phyloP scores from a whole-genome alignment of 2,113 vertebrate species.

The Prunella himalayana region DNA sequence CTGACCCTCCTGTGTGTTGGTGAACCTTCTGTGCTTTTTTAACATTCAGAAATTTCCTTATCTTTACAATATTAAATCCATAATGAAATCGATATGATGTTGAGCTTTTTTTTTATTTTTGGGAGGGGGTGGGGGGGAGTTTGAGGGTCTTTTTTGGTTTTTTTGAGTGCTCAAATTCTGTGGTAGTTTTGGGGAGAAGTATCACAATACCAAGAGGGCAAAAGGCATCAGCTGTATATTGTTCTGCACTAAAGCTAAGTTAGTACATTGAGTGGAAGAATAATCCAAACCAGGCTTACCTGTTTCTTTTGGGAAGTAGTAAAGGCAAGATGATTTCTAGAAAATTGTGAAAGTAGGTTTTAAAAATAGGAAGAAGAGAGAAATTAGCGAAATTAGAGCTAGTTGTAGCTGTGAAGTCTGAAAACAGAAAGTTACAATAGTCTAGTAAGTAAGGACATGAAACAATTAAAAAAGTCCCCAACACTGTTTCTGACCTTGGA shows the following conservation, averaged over 20 bases:
- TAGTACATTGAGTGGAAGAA: not conserved
- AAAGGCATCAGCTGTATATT: not conserved
- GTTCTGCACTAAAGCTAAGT: not conserved
- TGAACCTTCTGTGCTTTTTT: not conserved
- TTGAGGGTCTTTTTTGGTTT: rapidly evolving
- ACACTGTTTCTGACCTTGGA: not conserved
- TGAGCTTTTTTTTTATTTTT: not conserved
- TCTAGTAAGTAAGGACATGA: not conserved
- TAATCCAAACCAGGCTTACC: not conserved
- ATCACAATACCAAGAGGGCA: rapidly evolving
- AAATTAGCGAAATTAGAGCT: not conserved
- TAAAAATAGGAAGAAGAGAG: not conserved
- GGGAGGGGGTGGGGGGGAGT: rapidly evolving
- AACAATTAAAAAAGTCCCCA: not conserved
- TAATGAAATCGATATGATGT: not conserved
- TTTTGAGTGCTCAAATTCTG: not conserved
- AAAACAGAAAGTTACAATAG: not conserved
- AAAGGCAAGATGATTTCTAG: not conserved
- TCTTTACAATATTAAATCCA: not conserved
- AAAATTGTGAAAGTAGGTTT: not conserved
- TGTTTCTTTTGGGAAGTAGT: not conserved
- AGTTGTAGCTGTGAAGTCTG: not conserved
- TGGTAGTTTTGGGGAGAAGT: not conserved
- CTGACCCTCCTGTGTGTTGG: not conserved
- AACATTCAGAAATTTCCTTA: not conserved